Evolutionary conservation across 1,140 invertebrate genomes (phyloP).

Genomic region (Lordiphosa stackelbergi): DNA sequence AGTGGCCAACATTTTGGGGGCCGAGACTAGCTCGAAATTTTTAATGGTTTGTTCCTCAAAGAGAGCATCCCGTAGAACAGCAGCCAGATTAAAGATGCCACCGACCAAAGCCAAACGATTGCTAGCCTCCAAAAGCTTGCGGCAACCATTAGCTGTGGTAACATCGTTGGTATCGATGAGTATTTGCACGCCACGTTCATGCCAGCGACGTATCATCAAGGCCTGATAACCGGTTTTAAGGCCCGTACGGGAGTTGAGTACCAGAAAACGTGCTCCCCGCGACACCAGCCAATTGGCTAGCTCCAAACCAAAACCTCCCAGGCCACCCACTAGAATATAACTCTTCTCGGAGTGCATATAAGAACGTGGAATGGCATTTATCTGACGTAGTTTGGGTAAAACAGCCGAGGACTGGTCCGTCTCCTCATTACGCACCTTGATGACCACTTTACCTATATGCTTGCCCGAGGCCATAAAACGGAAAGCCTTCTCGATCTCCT

Average conservation of each 20-base stretch:
- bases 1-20: conserved; percentile 90
- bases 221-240: conserved; percentile 92
- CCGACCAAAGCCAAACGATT: conserved; percentile 89
- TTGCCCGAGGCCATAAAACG: conserved; percentile 96
- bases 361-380: conserved; percentile 88
- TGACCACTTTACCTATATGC: conserved; percentile 96
- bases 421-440: conserved; percentile 91
- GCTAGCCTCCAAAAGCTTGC: conserved; percentile 84
- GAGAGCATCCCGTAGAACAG: conserved; percentile 89
- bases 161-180: conserved; percentile 84
- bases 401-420: conserved; percentile 65
- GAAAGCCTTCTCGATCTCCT: conserved; percentile 94
- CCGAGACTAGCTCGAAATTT: conserved; percentile 85
- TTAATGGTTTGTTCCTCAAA: conserved; percentile 91
- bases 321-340: conserved; percentile 92
- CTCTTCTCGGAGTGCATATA: conserved; percentile 92
- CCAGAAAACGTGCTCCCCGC: conserved; percentile 88
- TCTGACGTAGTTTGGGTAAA: conserved; percentile 79
- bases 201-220: conserved; percentile 86
- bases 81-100: conserved; percentile 96
- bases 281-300: conserved; percentile 92
- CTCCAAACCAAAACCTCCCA: conserved; percentile 98
- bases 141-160: conserved; percentile 82
- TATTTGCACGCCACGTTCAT: conserved; percentile 84
- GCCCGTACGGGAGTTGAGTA: conserved; percentile 92